Evolutionary conservation across 2,888 invertebrate genomes (phyloP), one percentile per base, ranked within the genome.

Genomic region (Atherix ibis): DNA sequence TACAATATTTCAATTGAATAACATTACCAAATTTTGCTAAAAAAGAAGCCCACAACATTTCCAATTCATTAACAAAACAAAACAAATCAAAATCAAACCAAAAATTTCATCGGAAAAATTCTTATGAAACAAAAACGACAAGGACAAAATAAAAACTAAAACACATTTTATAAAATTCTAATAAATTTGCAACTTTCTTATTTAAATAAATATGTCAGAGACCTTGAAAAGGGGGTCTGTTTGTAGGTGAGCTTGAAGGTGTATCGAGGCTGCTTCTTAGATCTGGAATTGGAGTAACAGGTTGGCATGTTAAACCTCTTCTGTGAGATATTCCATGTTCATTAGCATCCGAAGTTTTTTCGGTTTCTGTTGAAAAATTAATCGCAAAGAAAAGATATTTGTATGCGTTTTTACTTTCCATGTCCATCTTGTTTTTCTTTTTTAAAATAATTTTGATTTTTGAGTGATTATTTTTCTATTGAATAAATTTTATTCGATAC

Each of bases 291-390:
- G 83, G 76, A 62, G 70, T 70, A 61, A 83, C 77, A 63, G 73
- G 68, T 64, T 81, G 75, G 68, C 80, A 76, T 64, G 84, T 79
- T 66, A 87, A 75, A 64, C 82, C 73, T 54, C 78, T 76, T 67
- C 73, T 74, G 71, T 80, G 83, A 58, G 76, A 74, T 67, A 85
- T 84, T 65, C 84, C 85, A 66, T 80, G 79, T 68, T 70, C 74
- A 75, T 84, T 85, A 67, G 78, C 69, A 49, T 56, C 56, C 46
- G 40, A 38, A 35, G 29, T 45, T 49, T 37, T 41, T 34, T 41
- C 37, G 35, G 38, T 32, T 40, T 55, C 54, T 48, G 51, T 50
- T 37, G 48, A 46, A 49, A 29, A 34, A 28, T 17, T 26, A 10
- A 12, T 22, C 6, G 6, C 10, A 22, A 22, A 22, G 22, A 22